Evolutionary conservation across 2,888 invertebrate genomes (phyloP).

Genomic region (Lochmaea crataegi): DNA sequence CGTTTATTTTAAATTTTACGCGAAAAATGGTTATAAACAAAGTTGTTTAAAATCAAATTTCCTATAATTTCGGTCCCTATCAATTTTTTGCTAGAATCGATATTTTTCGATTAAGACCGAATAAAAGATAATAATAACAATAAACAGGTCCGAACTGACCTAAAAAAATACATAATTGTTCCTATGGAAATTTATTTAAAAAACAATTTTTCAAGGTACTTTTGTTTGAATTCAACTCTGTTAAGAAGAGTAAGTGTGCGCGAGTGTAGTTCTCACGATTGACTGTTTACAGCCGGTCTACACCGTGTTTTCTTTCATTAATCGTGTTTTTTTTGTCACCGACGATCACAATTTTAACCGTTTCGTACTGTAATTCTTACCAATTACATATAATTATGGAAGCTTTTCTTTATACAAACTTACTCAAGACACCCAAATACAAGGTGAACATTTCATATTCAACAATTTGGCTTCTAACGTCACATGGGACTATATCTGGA

Average conservation of each 20-base stretch:
- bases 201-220: not conserved
- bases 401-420: no score
- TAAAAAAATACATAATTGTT: no score
- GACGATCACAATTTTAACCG: constrained; percentile 55
- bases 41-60: no score
- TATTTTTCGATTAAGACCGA: no score
- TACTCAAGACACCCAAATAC: constrained; percentile 30
- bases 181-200: no score
- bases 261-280: constrained; percentile 56
- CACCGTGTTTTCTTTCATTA: constrained; percentile 57
- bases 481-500: no score
- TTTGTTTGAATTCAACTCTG: not conserved
- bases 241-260: constrained; percentile 14
- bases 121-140: no score
- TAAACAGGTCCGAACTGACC: no score
- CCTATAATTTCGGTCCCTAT: no score
- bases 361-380: constrained; percentile 58
- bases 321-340: constrained; percentile 55
- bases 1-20: no score
- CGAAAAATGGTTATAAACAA: no score
- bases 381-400: constrained; percentile 59
- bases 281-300: constrained; percentile 46
- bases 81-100: no score
- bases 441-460: not conserved
- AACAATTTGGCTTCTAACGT: not conserved